Base-by-base conservation (phyloP, 2,113 vertebrate species). In the Plecturocebus donacophilus region DNA sequence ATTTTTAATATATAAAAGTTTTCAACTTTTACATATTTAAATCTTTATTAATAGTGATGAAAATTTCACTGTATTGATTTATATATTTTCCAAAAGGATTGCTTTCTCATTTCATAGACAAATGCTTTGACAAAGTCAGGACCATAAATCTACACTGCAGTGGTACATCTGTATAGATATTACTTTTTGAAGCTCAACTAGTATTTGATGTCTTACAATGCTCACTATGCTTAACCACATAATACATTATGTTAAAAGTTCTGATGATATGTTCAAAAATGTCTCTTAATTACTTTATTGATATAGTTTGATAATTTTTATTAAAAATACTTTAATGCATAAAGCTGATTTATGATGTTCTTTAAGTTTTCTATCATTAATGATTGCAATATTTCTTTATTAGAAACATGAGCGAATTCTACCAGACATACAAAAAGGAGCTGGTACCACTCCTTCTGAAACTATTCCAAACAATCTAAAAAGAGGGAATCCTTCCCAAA, bases 21-120 rank as follows among this genome's bases (percentile, higher is more conserved):
- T n/a, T n/a, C n/a, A n/a, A n/a, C n/a, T 71, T 84, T 96, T 82
- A 70, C 23, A 40, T 64, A 35, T 49, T 64, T 40, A 19, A 93
- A 76, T 23, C 1, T 93, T 88, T 70, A 47, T 68, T 75, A 70
- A 16, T 27, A 58, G 42, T 23, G 49, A 54, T 56, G 85, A 77
- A 47, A 64, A 82, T 70, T 52, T 93, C 27, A 68, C n/a, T 54
- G 16, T 32, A 90, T 70, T 61, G 40, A 86, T 73, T 95, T n/a
- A 70, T 76, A 40, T 9, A 1, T 66, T 71, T 92, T 93, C 70
- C 81, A 25, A 81, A 92, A 91, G 90, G 16, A 5, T 86, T 87
- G n/a, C 61, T n/a, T 90, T 80, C 71, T 92, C n/a, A 47, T 73
- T 92, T 95, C 49, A 79, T 10, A 76, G 49, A 83, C 66, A 75